phyloP scores from a whole-genome alignment of 2,797 vertebrate species.

The Enteromius fasciolatus region DNA sequence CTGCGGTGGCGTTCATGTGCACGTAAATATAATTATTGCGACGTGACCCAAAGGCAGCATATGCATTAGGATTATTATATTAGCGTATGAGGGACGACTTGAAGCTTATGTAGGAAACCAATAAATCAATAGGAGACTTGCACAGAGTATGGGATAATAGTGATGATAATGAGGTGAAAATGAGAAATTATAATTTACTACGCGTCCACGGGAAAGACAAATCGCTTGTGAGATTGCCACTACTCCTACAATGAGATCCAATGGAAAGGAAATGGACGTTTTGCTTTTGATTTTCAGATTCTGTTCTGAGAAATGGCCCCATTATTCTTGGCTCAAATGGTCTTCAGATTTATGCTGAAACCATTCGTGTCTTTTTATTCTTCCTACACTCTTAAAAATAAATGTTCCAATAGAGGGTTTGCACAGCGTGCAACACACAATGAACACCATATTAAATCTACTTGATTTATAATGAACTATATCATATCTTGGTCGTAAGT shows the following conservation, averaged over 20 bases:
- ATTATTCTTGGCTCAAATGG: neutral
- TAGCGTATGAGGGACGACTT: neutral
- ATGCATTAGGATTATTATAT: conserved; percentile 35
- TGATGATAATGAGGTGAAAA: conserved; percentile 23
- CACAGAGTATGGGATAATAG: conserved; percentile 10
- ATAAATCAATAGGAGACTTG: conserved; percentile 32
- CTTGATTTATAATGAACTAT: too few species aligned
- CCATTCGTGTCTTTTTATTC: neutral
- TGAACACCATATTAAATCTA: too few species aligned
- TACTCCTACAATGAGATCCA: neutral
- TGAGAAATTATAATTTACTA: neutral
- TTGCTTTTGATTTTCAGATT: neutral
- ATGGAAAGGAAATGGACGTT: neutral
- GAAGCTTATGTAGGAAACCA: neutral
- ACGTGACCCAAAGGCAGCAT: conserved; percentile 20
- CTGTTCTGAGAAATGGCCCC: neutral
- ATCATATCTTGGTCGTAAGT: too few species aligned
- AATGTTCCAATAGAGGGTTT: neutral
- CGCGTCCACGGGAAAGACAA: neutral
- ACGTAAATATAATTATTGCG: conserved; percentile 16
- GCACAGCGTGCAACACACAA: neutral
- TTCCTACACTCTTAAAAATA: neutral
- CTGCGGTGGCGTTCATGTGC: neutral
- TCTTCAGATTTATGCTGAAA: neutral
- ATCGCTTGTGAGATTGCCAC: neutral